These are phyloP conservation scores for Lamellibrachia columna DNA, from an alignment of 2,888 invertebrate genomes.

Conservation along the genomic window DNA sequence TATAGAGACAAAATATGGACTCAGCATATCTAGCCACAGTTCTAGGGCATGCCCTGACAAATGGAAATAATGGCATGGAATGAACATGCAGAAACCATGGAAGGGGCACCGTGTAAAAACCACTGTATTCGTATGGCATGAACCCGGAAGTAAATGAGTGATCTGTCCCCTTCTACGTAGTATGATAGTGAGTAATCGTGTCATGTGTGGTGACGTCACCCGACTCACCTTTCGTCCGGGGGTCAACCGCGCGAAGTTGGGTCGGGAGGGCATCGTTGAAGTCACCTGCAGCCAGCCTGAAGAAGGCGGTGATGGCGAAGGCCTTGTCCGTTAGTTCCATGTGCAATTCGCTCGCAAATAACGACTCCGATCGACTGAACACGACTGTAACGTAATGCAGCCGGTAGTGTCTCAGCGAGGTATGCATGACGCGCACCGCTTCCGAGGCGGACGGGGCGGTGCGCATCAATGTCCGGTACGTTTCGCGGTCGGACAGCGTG, in stretches of 20 bases:
- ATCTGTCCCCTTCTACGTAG: no score
- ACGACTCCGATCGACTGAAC: neutral
- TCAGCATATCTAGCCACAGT: no score
- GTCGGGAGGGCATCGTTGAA: neutral
- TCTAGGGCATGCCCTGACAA: no score
- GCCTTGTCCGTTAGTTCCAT: conserved; percentile 9
- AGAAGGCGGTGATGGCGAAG: neutral
- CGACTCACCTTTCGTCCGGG: neutral
- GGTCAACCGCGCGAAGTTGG: neutral
- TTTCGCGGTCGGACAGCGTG: conserved; percentile 5
- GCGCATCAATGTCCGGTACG: conserved; percentile 20
- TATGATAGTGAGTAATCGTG: no score
- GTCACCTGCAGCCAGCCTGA: neutral
- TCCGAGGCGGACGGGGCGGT: neutral
- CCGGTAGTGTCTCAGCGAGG: conserved; percentile 21
- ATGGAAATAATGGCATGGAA: no score
- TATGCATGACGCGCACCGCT: neutral
- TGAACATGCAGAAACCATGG: no score
- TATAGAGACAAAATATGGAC: no score
- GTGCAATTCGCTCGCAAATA: conserved; percentile 16
- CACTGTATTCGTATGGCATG: no score
- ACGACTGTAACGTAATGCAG: conserved; percentile 23
- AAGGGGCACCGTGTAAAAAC: no score
- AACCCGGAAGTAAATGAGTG: no score
- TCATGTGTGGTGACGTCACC: neutral